Evolutionary conservation across 2,797 vertebrate species (phyloP), one percentile per base, ranked within the genome.

Genomic region (Sebastes aleutianus): DNA sequence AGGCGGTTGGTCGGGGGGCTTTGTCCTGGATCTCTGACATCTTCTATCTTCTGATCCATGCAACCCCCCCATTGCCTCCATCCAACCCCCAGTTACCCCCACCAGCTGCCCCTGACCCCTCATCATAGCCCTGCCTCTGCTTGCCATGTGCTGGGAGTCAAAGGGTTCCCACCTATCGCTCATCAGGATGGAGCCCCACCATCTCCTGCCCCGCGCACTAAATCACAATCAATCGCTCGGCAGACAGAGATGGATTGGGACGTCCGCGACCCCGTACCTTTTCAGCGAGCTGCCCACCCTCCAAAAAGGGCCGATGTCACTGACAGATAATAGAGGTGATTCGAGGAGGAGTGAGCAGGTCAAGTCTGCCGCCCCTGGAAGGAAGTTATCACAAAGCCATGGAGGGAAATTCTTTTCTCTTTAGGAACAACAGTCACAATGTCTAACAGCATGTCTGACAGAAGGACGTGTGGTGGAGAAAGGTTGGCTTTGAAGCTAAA

Each of bases 221-320:
- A 91, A 95, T 95, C 93, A 90, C 86, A 88, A 91, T 96, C 94
- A 94, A 93, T 89, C 81, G 76, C 63, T 57, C 65, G 85, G 86
- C 88, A 85, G 96, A 94, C 95, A 95, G 93, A 96, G 95, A 96
- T 95, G 92, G 95, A 96, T 95, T 87, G 90, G 90, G 74, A 85
- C 77, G 85, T 90, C 91, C 86, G 1, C 85, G 79, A 96, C 95
- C 94, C 88, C 78, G 86, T 85, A 91, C 87, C 92, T 91, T 91
- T 50, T 62, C 87, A 80, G 82, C 79, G 88, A 87, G 85, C 85
- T 79, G 76, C 76, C 87, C 32, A 53, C 75, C 70, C 92, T 92
- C 92, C 93, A 91, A 84, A 84, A 47, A 89, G 91, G 83, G 82
- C 65, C 3, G 93, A 91, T 94, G 94, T 95, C 94, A 95, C 85